A percentile compares a stretch with the other conserved stretches of the same genome.
Conservation (phyloP, 2,888 invertebrate species). For the Allophyes oxyacanthae region DNA sequence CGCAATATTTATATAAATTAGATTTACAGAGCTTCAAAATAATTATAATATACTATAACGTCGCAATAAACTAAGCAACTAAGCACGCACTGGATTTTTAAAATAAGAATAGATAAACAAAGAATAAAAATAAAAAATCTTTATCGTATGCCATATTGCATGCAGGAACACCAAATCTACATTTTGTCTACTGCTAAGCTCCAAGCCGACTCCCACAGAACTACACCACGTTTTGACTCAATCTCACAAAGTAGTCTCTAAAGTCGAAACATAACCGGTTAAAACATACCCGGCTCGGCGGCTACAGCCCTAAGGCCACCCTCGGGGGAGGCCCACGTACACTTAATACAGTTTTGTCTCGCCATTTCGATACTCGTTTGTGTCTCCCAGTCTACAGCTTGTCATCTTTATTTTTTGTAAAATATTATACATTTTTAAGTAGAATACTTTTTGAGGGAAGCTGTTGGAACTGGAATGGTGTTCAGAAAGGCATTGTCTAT, state of each 20-base stretch:
- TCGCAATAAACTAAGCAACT: too few relatives aligned
- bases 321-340: slow-evolving; percentile 62
- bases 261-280: slow-evolving; percentile 40
- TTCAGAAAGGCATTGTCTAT: too few relatives aligned
- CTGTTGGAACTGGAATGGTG: neutral
- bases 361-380: slow-evolving; percentile 84
- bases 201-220: neutral
- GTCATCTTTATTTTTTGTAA: slow-evolving; percentile 2
- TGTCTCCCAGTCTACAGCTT: slow-evolving; percentile 44
- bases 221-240: slow-evolving; percentile 14
- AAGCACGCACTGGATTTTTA: too few relatives aligned
- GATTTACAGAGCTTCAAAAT: too few relatives aligned
- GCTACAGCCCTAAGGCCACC: slow-evolving; percentile 61
- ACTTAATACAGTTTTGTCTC: slow-evolving; percentile 85
- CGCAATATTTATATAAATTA: too few relatives aligned
- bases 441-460: neutral
- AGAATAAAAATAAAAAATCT: too few relatives aligned
- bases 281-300: slow-evolving; percentile 37
- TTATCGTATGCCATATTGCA: too few relatives aligned
- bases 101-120: too few relatives aligned
- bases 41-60: too few relatives aligned
- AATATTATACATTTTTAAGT: slow-evolving; percentile 22
- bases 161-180: too few relatives aligned
- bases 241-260: slow-evolving; percentile 20
- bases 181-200: too few relatives aligned